Percentiles rank a stretch among this genome's conserved stretches.
Conservation (phyloP, 1,140 invertebrate species). For the Drosophila pseudoananassae region DNA sequence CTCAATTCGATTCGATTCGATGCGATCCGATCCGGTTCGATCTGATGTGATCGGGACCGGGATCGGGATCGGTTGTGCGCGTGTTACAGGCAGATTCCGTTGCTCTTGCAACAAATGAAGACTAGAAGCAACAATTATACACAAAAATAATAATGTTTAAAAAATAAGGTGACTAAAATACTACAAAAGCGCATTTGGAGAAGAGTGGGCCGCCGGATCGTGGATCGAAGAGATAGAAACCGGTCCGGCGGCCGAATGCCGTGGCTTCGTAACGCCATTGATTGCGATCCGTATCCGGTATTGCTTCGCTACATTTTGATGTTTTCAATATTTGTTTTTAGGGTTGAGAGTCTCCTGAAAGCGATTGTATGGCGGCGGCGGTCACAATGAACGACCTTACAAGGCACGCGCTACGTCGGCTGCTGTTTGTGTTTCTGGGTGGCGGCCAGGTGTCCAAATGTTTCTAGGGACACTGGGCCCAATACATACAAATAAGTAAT, state of each 20-base stretch:
- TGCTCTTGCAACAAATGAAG: constrained; percentile 84
- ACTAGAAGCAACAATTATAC: constrained; percentile 84
- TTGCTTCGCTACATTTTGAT: constrained; percentile 17
- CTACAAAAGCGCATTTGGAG: constrained; percentile 79
- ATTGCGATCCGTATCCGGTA: constrained; percentile 55
- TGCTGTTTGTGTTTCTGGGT: constrained; percentile 15
- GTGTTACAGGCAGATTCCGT: constrained; percentile 70
- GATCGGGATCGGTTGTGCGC: constrained; percentile 40
- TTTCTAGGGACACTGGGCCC: constrained; percentile 7
- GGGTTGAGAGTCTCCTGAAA: constrained; percentile 79
- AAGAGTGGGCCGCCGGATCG: constrained; percentile 56
- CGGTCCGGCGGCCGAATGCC: constrained; percentile 47
- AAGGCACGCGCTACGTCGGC: constrained; percentile 57
- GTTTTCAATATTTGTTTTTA: neutral
- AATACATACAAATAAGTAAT: constrained; percentile 65
- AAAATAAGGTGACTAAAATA: constrained; percentile 82
- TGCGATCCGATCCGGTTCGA: constrained; percentile 44
- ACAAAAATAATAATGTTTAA: constrained; percentile 82
- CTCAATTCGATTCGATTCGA: constrained; percentile 45
- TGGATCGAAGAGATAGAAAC: constrained; percentile 38
- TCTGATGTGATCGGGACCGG: constrained; percentile 34
- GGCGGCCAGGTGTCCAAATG: constrained; percentile 17
- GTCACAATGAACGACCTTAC: constrained; percentile 78
- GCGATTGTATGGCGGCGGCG: constrained; percentile 52
- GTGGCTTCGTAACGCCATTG: constrained; percentile 78